Evolutionary conservation across 30 jellyfish, hydroid and myxozoan species (phyloP).

Genomic region (Hydra vulgaris): DNA sequence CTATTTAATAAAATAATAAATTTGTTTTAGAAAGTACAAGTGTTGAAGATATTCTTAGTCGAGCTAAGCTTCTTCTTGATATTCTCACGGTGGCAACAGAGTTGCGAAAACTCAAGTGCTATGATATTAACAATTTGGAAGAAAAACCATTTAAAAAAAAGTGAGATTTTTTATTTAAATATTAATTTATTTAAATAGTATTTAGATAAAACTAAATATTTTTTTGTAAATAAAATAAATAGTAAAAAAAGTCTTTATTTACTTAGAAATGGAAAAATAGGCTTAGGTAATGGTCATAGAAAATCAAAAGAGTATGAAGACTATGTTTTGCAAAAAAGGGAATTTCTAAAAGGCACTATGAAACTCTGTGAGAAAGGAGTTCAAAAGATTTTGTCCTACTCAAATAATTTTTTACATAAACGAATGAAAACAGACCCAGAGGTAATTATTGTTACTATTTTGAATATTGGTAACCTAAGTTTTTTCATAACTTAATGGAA

Average conservation of each 20-base stretch:
- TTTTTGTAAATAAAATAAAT: background rate
- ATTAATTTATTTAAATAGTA: no score
- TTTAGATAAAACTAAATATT: background rate
- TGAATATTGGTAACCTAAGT: background rate
- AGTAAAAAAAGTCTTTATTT: background rate
- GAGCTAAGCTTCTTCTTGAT: conserved; percentile 42
- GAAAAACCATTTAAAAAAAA: conserved; percentile 3
- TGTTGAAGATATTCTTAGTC: conserved; percentile 17
- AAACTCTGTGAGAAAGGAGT: conserved; percentile 79
- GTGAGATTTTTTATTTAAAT: no score
- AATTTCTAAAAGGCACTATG: conserved; percentile 32
- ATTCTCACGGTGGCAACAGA: conserved; percentile 43
- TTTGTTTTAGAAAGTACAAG: conserved; percentile 1
- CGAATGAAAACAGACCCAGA: conserved; percentile 79
- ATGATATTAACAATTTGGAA: conserved; percentile 17
- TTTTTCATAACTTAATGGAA: no score
- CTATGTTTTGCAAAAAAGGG: conserved; percentile 56
- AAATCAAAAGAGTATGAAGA: conserved; percentile 69
- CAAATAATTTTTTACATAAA: conserved; percentile 76
- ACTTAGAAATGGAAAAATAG: conserved; percentile 21
- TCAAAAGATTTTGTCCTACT: conserved; percentile 50
- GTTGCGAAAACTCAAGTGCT: conserved; percentile 42
- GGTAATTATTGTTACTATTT: conserved; percentile 22
- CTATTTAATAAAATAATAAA: background rate
- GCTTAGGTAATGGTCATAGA: conserved; percentile 85